Evolutionary conservation across 2,113 vertebrate genomes (phyloP), one percentile per base, ranked within the genome.

Genomic region (Phaethornis superciliosus): DNA sequence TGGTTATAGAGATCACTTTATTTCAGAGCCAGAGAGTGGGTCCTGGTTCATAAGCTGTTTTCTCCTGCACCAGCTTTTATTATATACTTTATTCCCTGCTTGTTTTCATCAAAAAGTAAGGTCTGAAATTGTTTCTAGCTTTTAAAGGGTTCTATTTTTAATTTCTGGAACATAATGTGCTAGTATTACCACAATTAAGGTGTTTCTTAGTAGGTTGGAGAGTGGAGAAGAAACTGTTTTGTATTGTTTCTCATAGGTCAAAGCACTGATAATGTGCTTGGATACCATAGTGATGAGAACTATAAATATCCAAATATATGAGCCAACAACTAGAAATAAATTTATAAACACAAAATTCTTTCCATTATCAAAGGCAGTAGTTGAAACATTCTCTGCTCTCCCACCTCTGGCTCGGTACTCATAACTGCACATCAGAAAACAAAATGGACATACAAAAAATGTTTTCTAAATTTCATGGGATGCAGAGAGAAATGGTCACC

Each of bases 291-390:
- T 49, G 76, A 76, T 72, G 76, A 91, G 55, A 68, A 65, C 94
- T 86, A 75, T 88, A 96, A 97, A 94, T 94, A 96, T 28, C 81
- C 54, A 85, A 92, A 68, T 75, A 44, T 21, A 40, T 64, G 37
- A 94, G 65, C 72, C 85, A 93, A 47, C 83, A 92, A 77, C 78
- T 96, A 84, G 58, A 88, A 94, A 91, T 95, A 87, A 94, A 85
- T 59, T 55, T 74, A 51, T 92, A 92, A 96, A 89, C 89, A 82
- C 47, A 47, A 23, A 88, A 94, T 91, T 96, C 81, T 94, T 95
- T 95, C 89, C 74, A 33, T 82, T 85, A 58, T 91, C 62, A 70
- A 92, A 84, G 55, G 42, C 63, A 87, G 70, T 42, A 44, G 16
- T 62, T 85, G 65, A 85, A 94, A 62, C 32, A 15, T 85, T 89